Conservation (phyloP, 53 echinoderm and acorn worm species). For the Crossaster papposus region DNA sequence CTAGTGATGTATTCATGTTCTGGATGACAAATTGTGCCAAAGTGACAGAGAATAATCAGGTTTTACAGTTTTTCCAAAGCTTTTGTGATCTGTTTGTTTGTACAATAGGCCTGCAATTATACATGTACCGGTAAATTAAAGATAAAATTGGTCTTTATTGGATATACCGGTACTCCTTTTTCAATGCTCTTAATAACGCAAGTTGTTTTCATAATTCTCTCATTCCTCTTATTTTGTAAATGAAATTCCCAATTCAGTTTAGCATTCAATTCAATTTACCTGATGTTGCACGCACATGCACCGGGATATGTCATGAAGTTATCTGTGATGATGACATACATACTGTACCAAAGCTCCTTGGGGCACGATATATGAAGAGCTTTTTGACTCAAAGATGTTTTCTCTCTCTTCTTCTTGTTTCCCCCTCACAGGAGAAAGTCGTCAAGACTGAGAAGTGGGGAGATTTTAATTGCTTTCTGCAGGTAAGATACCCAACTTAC, state of each 20-base stretch:
- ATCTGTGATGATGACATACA: not conserved
- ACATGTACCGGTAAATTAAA: no score
- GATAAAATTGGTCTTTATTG: no score
- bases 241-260: no score
- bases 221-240: no score
- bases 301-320: not conserved
- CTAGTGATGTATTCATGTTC: not conserved
- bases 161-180: no score
- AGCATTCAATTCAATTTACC: not conserved
- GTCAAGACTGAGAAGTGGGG: conserved; percentile 82
- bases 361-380: not conserved
- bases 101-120: no score
- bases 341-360: not conserved
- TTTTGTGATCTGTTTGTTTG: no score
- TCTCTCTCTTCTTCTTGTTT: conserved; percentile 13
- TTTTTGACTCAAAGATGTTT: not conserved
- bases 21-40: not conserved
- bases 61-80: not conserved
- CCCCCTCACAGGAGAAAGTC: conserved; percentile 67
- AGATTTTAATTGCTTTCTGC: conserved; percentile 80
- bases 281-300: not conserved
- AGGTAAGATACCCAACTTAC: conserved; percentile 65
- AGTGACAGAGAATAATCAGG: not conserved
- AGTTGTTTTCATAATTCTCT: no score
- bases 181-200: no score